Evolutionary conservation across 35 echinoderm and acorn worm genomes (phyloP), one percentile per base, ranked within the genome.

Genomic region (Heliocidaris tuberculata): DNA sequence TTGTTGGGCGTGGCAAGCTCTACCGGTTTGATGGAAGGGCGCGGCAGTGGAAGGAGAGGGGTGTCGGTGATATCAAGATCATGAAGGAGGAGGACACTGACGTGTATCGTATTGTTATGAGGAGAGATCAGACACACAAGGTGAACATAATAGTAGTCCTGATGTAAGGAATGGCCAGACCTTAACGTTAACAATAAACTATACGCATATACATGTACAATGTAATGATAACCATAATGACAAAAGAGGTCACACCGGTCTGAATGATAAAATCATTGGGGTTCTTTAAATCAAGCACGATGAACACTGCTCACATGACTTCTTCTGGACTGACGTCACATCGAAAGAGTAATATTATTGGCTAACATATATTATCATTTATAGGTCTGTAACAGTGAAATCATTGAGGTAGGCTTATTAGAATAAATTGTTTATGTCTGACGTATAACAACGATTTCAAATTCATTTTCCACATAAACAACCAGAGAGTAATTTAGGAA

Each of bases 1-100:
- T 92, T 48, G 95, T 88, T 6, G 95, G 96, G 59, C 50, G 97
- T 47, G 86, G 93, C 31, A 85, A 88, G 49, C 90, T 98, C 11
- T 98, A 98, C 85, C 92, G 97, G 31, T 98, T 95, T 60, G 95
- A 96, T 50, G 92, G 90, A 47, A 85, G 87, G 13, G 65, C 85
- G 13, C 94, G 90, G 12, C 42, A 48, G 86, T 98, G 97, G 97
- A 98, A 96, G 87, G 97, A 98, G 60, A 92, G 97, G 13, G 97
- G 97, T 12, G 95, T 98, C 56, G 97, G 97, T 3, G 94, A 96
- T 17, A 65, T 98, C 15, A 98, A 98, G 61, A 42, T 98, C 47
- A 65, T 98, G 78, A 71, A 94, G 31, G 50, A 96, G 31, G 93
- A 49, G 47, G 93, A 94, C 2, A 97, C 96, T 5, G 97, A 96